phyloP scores from a whole-genome alignment of 2,888 invertebrate genomes.

The Torymus texanus region DNA sequence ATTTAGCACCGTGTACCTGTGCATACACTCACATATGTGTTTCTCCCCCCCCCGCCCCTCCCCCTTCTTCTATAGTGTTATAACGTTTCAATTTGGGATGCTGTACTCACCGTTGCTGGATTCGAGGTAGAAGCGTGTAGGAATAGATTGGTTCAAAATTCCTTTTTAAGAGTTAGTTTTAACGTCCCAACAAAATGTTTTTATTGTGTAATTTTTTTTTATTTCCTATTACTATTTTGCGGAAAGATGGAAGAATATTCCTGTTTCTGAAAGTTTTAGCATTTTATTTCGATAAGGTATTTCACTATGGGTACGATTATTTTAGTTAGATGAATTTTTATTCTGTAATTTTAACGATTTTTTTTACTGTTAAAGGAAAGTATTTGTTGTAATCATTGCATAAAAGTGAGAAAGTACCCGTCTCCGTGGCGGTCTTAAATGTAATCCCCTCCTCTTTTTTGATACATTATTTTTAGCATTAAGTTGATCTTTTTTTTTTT shows the following conservation, averaged over 20 bases:
- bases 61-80: constrained; percentile 10
- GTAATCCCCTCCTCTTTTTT: constrained; percentile 11
- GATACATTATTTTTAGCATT: constrained; percentile 21
- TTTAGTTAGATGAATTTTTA: constrained; percentile 33
- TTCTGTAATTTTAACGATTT: constrained; percentile 21
- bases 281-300: constrained; percentile 9
- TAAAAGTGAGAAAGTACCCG: not conserved
- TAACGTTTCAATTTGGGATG: constrained; percentile 9
- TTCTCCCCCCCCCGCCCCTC: not conserved
- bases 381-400: constrained; percentile 15
- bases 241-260: too few relatives aligned
- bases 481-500: constrained; percentile 24
- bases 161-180: constrained; percentile 31
- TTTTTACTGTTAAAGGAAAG: constrained; percentile 30
- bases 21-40: not conserved
- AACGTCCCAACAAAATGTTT: constrained; percentile 16
- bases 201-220: constrained; percentile 9
- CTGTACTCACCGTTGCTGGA: too few relatives aligned
- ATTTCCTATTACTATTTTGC: too few relatives aligned
- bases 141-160: constrained; percentile 30
- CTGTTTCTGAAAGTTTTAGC: not conserved
- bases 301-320: constrained; percentile 28
- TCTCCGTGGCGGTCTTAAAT: not conserved
- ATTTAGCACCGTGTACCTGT: constrained; percentile 14
- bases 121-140: constrained; percentile 30